Evolutionary conservation across 2,797 vertebrate genomes (phyloP).

Genomic region (Salarias fasciatus): DNA sequence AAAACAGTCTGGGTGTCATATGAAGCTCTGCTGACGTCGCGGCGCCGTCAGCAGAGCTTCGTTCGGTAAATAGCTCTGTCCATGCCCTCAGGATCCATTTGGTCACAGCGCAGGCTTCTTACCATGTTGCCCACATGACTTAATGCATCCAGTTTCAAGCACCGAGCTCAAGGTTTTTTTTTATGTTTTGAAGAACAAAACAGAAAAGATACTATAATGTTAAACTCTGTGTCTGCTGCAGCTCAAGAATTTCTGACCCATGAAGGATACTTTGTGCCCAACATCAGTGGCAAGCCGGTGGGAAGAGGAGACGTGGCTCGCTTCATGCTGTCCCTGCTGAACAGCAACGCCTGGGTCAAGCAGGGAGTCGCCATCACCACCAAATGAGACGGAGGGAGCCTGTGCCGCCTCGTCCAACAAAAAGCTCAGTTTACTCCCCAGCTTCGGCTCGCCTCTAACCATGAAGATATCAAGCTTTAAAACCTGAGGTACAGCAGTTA

Average conservation of each 20-base stretch:
- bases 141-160: not conserved
- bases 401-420: not conserved
- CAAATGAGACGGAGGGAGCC: slow-evolving; percentile 56
- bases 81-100: slow-evolving; percentile 15
- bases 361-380: slow-evolving; percentile 79
- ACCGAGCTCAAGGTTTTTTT: too few relatives aligned
- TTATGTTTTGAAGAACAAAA: not conserved
- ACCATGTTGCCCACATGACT: not conserved
- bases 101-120: slow-evolving; percentile 11
- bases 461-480: not conserved
- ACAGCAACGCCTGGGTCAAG: slow-evolving; percentile 78
- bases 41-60: not conserved
- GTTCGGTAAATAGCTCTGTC: not conserved
- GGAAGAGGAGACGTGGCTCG: slow-evolving; percentile 78
- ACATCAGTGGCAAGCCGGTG: slow-evolving; percentile 51
- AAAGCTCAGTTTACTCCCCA: not conserved
- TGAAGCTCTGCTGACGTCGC: too few relatives aligned
- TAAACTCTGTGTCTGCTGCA: slow-evolving; percentile 39
- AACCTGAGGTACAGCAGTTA: not conserved
- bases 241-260: slow-evolving; percentile 81
- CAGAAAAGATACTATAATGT: not conserved
- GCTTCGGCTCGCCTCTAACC: not conserved
- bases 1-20: not conserved
- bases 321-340: slow-evolving; percentile 82
- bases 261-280: slow-evolving; percentile 82